These are phyloP conservation scores for Apodemia hepburni DNA, from an alignment of 2,888 invertebrate species.

Conservation along the genomic window DNA sequence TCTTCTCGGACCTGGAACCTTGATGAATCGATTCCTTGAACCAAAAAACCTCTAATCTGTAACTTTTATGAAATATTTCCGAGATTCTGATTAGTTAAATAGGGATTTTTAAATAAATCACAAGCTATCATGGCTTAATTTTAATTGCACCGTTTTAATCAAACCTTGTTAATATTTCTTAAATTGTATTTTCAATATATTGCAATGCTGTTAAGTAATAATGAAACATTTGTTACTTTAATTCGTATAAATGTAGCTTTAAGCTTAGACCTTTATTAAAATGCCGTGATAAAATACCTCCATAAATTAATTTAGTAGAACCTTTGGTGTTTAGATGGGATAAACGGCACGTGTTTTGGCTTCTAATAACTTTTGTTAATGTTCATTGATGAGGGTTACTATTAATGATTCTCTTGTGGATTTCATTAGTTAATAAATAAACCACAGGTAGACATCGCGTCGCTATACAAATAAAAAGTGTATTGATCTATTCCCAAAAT, in stretches of 20 bases:
- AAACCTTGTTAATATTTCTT: too few relatives aligned
- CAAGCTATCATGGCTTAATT: too few relatives aligned
- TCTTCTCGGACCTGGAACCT: too few relatives aligned
- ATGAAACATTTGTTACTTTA: slow-evolving; percentile 1
- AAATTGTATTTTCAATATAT: background rate
- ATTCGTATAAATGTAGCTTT: slow-evolving; percentile 1
- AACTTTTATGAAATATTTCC: too few relatives aligned
- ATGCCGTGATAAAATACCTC: slow-evolving; percentile 7
- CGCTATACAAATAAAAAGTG: too few relatives aligned
- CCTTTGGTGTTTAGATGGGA: background rate
- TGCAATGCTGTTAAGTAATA: background rate
- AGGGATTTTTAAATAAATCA: too few relatives aligned
- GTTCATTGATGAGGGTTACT: slow-evolving; percentile 1
- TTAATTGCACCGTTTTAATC: too few relatives aligned
- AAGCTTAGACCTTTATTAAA: slow-evolving; percentile 1
- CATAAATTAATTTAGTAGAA: slow-evolving; percentile 3
- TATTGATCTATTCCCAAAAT: too few relatives aligned
- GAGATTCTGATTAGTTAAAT: too few relatives aligned
- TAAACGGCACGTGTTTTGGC: background rate
- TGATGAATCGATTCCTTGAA: too few relatives aligned
- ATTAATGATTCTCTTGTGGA: background rate
- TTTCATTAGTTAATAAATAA: background rate
- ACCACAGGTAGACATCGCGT: background rate
- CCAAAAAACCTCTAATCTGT: too few relatives aligned
- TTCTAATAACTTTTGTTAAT: background rate